phyloP scores from a whole-genome alignment of 1,140 invertebrate species.

The Drosophila sp. region DNA sequence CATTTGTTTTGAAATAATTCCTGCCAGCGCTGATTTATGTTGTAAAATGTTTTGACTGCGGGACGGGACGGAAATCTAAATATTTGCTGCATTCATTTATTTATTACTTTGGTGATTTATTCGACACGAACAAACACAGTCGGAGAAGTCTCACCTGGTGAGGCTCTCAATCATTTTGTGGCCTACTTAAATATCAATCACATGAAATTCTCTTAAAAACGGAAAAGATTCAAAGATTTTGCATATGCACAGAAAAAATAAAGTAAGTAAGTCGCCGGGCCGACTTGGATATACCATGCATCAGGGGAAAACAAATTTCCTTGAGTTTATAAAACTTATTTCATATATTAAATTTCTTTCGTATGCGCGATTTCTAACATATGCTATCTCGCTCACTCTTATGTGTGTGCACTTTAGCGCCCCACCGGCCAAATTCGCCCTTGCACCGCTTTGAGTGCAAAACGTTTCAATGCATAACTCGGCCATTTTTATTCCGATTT shows the following conservation, averaged over 20 bases:
- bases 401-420: too few relatives aligned
- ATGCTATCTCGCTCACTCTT: too few relatives aligned
- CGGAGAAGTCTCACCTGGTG: conserved; percentile 3
- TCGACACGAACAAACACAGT: background rate
- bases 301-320: too few relatives aligned
- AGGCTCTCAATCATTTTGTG: conserved; percentile 20
- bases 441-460: too few relatives aligned
- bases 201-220: background rate
- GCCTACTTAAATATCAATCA: conserved; percentile 39
- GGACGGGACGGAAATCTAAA: conserved; percentile 27
- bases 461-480: too few relatives aligned
- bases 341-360: too few relatives aligned
- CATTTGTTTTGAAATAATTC: conserved; percentile 38
- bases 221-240: background rate
- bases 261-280: too few relatives aligned
- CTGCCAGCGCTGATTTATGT: conserved; percentile 42
- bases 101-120: conserved; percentile 19
- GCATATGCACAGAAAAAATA: background rate
- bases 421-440: too few relatives aligned
- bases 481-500: too few relatives aligned
- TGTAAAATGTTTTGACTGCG: conserved; percentile 10
- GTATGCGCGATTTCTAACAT: too few relatives aligned
- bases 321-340: too few relatives aligned
- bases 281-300: too few relatives aligned
- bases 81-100: conserved; percentile 27